phyloP scores from a whole-genome alignment of 1,140 invertebrate genomes.

The Temnothorax longispinosus region DNA sequence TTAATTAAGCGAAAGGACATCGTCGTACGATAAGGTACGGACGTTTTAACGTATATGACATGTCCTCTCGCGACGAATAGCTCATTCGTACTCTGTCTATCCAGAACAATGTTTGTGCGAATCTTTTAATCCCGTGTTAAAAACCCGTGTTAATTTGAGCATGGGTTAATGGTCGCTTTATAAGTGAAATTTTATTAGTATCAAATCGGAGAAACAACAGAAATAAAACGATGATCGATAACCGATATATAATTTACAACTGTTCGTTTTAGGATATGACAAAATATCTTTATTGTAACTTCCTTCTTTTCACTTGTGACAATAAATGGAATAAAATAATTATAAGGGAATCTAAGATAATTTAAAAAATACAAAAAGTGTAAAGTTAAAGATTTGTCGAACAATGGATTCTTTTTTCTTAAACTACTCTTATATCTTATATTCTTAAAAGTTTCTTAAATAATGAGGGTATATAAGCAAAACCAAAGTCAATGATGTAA shows the following conservation, averaged over 20 bases:
- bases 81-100: background rate
- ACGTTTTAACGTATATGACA: background rate
- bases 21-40: background rate
- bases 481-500: background rate
- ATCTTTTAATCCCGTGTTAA: background rate
- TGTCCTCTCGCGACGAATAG: background rate
- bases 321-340: background rate
- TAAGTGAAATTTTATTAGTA: background rate
- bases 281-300: background rate
- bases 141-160: background rate
- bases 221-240: constrained; percentile 1
- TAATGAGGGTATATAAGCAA: background rate
- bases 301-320: background rate
- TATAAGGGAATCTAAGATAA: background rate
- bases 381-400: background rate
- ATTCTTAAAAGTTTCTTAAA: background rate
- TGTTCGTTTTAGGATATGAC: background rate
- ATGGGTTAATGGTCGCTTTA: background rate
- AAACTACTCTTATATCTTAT: background rate
- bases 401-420: background rate
- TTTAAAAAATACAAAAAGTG: background rate
- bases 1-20: constrained; percentile 9
- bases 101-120: background rate
- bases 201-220: background rate
- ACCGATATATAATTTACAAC: background rate